Conservation (phyloP, 2,888 invertebrate species). For the Pollenia angustigena region DNA sequence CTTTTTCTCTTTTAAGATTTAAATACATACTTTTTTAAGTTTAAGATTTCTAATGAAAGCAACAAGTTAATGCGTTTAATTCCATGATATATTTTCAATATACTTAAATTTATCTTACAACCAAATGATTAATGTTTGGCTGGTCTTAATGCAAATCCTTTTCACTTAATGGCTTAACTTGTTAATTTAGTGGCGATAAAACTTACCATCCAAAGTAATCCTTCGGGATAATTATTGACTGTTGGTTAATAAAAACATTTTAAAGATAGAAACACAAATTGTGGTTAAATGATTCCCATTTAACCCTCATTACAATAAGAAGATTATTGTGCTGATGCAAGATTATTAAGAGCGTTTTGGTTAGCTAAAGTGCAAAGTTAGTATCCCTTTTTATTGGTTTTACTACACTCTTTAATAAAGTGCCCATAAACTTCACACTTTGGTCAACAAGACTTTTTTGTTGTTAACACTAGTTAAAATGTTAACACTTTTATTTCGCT, state of each 20-base stretch:
- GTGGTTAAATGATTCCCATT: neutral
- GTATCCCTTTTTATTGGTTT: constrained; percentile 18
- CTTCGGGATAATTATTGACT: constrained; percentile 4
- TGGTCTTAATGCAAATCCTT: neutral
- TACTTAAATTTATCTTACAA: neutral
- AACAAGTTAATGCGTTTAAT: constrained; percentile 7
- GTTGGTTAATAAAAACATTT: constrained; percentile 25
- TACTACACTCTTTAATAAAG: neutral
- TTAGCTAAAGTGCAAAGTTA: neutral
- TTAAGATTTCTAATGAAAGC: neutral
- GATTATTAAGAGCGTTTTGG: neutral
- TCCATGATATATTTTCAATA: neutral
- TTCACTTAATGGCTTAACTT: constrained; percentile 29
- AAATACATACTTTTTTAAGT: constrained; percentile 3
- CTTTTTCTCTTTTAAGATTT: neutral
- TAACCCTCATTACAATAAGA: constrained; percentile 2
- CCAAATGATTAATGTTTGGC: constrained; percentile 23
- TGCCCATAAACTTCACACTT: constrained; percentile 9
- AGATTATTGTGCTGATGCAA: constrained; percentile 1
- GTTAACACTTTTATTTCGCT: neutral
- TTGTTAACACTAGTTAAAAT: constrained; percentile 1
- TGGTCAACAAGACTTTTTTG: constrained; percentile 6
- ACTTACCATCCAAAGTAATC: neutral
- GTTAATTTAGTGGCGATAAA: constrained; percentile 31
- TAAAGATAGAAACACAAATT: neutral